Evolutionary conservation across 2,797 vertebrate genomes (phyloP).

Genomic region (Syngnathus rostellatus): DNA sequence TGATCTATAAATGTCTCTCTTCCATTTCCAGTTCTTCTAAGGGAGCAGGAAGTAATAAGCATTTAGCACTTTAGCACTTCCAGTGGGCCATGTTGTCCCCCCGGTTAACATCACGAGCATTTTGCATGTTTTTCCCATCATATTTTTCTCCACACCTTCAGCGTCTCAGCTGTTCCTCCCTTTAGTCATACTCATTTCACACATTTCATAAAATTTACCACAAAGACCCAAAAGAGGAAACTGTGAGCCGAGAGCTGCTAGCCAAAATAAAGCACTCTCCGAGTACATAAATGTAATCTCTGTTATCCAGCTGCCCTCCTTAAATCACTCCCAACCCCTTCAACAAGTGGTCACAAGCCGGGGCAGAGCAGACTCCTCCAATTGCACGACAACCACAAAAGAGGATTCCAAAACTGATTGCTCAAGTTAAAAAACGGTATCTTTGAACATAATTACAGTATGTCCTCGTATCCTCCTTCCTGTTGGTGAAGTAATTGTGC

Average conservation of each 20-base stretch:
- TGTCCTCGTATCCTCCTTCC: constrained; percentile 66
- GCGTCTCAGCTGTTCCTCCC: constrained; percentile 52
- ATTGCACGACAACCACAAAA: constrained; percentile 64
- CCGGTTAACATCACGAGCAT: constrained; percentile 46
- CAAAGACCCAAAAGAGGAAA: constrained; percentile 62
- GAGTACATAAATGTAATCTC: constrained; percentile 73
- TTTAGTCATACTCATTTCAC: constrained; percentile 56
- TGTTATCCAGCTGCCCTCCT: constrained; percentile 71
- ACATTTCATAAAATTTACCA: constrained; percentile 57
- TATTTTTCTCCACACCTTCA: constrained; percentile 28
- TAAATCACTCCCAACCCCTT: constrained; percentile 71
- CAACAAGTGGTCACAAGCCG: constrained; percentile 69
- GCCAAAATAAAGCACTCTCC: constrained; percentile 66
- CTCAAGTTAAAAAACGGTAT: constrained; percentile 61
- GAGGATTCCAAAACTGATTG: constrained; percentile 63
- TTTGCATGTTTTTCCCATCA: constrained; percentile 35
- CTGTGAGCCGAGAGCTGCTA: constrained; percentile 64
- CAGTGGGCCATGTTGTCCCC: constrained; percentile 37
- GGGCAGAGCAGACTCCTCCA: constrained; percentile 59
- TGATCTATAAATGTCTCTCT: constrained; percentile 20
- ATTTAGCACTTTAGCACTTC: constrained; percentile 30
- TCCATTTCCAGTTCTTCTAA: constrained; percentile 32
- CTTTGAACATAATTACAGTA: constrained; percentile 70
- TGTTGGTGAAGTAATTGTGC: constrained; percentile 57
- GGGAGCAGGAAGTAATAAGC: constrained; percentile 38